Evolutionary conservation across 1,140 invertebrate genomes (phyloP), one percentile per base, ranked within the genome.

Genomic region (Drosophila varians): DNA sequence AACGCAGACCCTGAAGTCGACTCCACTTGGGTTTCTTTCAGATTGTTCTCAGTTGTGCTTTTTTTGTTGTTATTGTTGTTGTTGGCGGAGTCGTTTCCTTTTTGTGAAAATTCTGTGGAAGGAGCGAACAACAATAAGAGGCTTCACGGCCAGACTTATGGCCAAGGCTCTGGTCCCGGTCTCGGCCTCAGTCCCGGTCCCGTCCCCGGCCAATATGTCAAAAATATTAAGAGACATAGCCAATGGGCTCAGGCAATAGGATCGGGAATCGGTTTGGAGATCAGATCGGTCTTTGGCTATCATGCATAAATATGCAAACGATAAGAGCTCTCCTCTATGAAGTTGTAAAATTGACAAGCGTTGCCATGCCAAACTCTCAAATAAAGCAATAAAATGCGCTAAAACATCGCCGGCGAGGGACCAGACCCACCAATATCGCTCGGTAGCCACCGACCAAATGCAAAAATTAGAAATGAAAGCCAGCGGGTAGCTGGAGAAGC

Each of bases 221-320:
- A 90, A 90, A 90, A 90, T 90, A 87, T 90, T 90, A 90, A 90
- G 77, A 77, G 88, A 86, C 82, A 86, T 82, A 69, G 77, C 71
- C 77, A 87, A 66, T 77, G 70, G 70, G 62, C 72, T 16, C 46
- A 40, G 76, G 60, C 36, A 53, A 68, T 64, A 45, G 64, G 34
- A 68, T 45, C 26, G 60, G 36, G 26, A 66, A 64, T 66, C 36
- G 45, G 43, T 16, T 23, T 19, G 40, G 53, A 38, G 38, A 43
- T 43, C 25, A 38, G 40, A 64, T 64, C 56, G 60, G 21, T 38
- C 36, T 38, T 7, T 5, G 36, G 36, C 25, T 47, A 68, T 66
- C 64, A 66, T 53, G 62, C 76, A 82, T 88, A 88, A 82, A 74
- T 82, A 88, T 87, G 86, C 79, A 89, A 80, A 80, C 73, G 86